Conservation (phyloP, 2,113 vertebrate species). For the Calyptommatus sinebrachiatus region DNA sequence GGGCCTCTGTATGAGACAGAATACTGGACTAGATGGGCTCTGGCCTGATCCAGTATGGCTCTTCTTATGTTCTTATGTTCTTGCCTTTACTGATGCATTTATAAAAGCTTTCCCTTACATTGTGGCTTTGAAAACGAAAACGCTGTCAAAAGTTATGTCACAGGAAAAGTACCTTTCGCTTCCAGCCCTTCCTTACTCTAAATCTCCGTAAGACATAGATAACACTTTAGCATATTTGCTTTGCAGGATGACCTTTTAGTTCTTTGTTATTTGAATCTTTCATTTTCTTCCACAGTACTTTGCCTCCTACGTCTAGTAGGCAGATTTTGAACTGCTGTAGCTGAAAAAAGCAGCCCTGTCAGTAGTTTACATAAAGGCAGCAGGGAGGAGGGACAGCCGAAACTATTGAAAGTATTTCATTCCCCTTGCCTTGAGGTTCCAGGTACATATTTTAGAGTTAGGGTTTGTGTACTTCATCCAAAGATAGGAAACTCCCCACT, state of each 20-base stretch:
- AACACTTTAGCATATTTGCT: not conserved
- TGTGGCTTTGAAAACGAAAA: conserved; percentile 7
- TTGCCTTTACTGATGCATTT: conserved; percentile 32
- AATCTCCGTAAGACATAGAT: not conserved
- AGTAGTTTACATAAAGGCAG: conserved; percentile 52
- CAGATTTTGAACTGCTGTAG: conserved; percentile 51
- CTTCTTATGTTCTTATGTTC: too few species aligned
- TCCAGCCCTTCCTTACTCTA: fast-evolving
- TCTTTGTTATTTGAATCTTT: conserved; percentile 37
- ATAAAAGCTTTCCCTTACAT: not conserved
- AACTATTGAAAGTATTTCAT: not conserved
- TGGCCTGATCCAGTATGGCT: too few species aligned
- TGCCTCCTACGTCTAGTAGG: conserved; percentile 63
- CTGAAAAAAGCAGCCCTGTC: conserved; percentile 57
- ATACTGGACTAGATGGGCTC: too few species aligned
- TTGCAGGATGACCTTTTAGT: not conserved
- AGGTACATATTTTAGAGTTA: not conserved
- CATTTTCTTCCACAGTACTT: not conserved
- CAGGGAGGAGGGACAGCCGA: not conserved
- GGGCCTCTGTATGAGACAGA: too few species aligned
- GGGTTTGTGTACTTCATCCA: not conserved
- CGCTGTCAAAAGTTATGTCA: not conserved
- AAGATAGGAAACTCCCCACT: not conserved
- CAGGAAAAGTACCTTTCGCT: not conserved
- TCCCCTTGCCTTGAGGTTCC: not conserved